phyloP scores from a whole-genome alignment of 1,140 invertebrate species.

The Tribolium madens region DNA sequence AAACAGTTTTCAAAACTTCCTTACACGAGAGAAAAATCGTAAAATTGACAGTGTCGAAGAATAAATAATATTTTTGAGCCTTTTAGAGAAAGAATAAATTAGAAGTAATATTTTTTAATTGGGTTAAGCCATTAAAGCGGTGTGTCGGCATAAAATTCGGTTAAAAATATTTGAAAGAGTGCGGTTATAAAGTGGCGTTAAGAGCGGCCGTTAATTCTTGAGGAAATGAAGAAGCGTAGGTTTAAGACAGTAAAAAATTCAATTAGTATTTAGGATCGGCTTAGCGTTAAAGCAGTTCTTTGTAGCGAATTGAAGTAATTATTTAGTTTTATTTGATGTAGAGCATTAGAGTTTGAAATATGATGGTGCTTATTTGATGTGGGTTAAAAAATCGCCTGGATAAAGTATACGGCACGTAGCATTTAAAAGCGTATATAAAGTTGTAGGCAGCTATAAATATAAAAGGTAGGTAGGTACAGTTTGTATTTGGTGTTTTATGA shows the following conservation, averaged over 20 bases:
- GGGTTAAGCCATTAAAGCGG: background rate
- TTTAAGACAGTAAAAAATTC: background rate
- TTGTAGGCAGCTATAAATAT: constrained; percentile 35
- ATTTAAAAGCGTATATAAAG: constrained; percentile 37
- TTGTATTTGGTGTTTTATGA: constrained; percentile 45
- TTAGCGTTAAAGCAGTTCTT: constrained; percentile 13
- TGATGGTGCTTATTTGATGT: constrained; percentile 21
- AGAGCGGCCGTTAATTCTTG: background rate
- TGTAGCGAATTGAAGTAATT: background rate
- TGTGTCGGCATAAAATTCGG: background rate
- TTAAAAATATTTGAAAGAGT: background rate
- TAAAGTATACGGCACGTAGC: constrained; percentile 30
- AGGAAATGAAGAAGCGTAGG: background rate
- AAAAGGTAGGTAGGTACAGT: constrained; percentile 26
- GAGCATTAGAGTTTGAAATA: constrained; percentile 12
- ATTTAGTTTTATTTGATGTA: constrained; percentile 12
- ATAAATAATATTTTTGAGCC: too few relatives aligned
- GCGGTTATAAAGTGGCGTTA: background rate
- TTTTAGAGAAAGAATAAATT: too few relatives aligned
- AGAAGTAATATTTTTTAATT: background rate
- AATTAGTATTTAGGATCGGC: constrained; percentile 3
- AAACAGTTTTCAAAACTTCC: too few relatives aligned
- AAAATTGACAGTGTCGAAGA: too few relatives aligned
- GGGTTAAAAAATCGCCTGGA: constrained; percentile 29
- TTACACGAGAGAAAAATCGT: too few relatives aligned